phyloP scores from a whole-genome alignment of 2,888 invertebrate species.

The Polydrusus cervinus region DNA sequence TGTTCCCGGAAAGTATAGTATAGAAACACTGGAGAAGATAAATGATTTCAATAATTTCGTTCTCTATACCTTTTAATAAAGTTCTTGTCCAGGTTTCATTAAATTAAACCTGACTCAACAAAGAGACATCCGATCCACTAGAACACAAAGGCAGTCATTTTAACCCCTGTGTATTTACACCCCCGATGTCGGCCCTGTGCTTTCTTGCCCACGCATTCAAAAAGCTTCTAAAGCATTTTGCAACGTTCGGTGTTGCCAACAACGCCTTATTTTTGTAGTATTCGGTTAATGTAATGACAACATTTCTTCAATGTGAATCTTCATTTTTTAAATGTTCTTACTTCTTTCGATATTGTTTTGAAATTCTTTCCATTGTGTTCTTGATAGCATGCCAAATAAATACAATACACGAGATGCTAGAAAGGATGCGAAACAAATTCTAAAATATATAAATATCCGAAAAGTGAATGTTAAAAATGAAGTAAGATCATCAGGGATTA shows the following conservation, averaged over 20 bases:
- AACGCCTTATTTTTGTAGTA: background rate
- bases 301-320: too few species aligned
- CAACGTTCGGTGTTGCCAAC: conserved; percentile 18
- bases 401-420: too few species aligned
- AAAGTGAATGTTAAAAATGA: too few species aligned
- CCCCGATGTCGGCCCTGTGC: conserved; percentile 21
- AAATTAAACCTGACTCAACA: conserved; percentile 33
- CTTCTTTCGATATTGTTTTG: too few species aligned
- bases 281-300: background rate
- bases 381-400: too few species aligned
- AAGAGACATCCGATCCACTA: conserved; percentile 27
- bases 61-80: conserved; percentile 2
- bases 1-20: background rate
- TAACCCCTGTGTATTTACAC: conserved; percentile 27
- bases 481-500: too few species aligned
- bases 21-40: background rate
- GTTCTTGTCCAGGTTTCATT: background rate
- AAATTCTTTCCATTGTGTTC: too few species aligned
- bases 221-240: conserved; percentile 23
- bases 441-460: too few species aligned
- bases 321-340: too few species aligned
- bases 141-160: conserved; percentile 35
- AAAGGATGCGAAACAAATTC: too few species aligned
- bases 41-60: background rate
- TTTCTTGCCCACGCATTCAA: conserved; percentile 23